phyloP scores from a whole-genome alignment of 2,888 invertebrate genomes.

The Mimumesa dahlbomi region DNA sequence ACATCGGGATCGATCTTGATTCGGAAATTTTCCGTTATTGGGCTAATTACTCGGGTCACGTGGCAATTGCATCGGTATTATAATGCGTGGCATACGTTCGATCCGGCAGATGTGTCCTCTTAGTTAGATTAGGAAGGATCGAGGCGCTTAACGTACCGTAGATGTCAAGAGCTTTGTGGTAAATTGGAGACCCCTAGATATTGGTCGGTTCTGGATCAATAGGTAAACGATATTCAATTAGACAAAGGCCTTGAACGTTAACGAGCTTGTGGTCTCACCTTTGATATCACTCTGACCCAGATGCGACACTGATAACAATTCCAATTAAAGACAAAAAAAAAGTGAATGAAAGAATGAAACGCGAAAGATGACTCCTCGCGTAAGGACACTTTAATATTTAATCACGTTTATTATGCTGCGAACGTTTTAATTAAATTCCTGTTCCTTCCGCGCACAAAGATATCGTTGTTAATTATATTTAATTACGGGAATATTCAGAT shows the following conservation, averaged over 20 bases:
- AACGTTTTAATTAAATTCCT: too few relatives aligned
- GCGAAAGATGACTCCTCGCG: too few relatives aligned
- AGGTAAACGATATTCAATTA: slow-evolving; percentile 55
- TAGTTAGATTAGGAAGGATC: slow-evolving; percentile 35
- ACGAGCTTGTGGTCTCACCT: slow-evolving; percentile 43
- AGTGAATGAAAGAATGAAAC: background rate
- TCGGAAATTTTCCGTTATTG: too few relatives aligned
- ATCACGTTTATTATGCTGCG: too few relatives aligned
- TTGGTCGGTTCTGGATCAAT: slow-evolving; percentile 42
- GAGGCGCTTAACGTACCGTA: slow-evolving; percentile 16
- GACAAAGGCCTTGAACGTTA: slow-evolving; percentile 49
- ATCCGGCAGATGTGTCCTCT: slow-evolving; percentile 2
- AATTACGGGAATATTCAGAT: too few relatives aligned
- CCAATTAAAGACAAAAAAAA: background rate
- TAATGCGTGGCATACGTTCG: too few relatives aligned
- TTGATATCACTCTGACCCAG: slow-evolving; percentile 19
- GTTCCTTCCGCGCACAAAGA: too few relatives aligned
- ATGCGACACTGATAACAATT: slow-evolving; percentile 11
- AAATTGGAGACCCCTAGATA: slow-evolving; percentile 40
- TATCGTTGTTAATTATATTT: too few relatives aligned
- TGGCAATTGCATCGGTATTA: too few relatives aligned
- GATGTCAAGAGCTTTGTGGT: slow-evolving; percentile 32
- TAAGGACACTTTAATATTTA: too few relatives aligned
- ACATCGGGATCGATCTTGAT: too few relatives aligned
- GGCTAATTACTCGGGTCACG: too few relatives aligned